Conservation (phyloP, 2,888 invertebrate species). For the Ectemnius continuus region DNA sequence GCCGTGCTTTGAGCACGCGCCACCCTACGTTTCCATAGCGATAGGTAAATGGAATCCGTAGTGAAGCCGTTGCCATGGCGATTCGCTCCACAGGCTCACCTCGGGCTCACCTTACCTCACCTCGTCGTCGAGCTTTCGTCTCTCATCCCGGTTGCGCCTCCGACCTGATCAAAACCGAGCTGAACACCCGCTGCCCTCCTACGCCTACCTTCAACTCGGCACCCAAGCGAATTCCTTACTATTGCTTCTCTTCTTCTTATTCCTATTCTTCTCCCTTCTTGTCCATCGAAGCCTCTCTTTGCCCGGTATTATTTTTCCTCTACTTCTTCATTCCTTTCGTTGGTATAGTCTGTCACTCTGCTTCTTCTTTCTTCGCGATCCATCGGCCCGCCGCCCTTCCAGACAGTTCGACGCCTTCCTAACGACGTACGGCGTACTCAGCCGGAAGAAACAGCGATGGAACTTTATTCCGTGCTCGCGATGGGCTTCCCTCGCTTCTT, state of each 20-base stretch:
- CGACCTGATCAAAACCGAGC: conserved; percentile 61
- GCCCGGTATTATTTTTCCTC: conserved; percentile 13
- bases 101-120: conserved; percentile 67
- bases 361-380: conserved; percentile 34
- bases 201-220: conserved; percentile 46
- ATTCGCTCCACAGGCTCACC: conserved; percentile 71
- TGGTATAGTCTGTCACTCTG: conserved; percentile 10
- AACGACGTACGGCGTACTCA: conserved; percentile 63
- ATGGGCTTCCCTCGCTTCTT: conserved; percentile 47
- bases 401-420: conserved; percentile 67
- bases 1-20: conserved; percentile 70
- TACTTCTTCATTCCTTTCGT: background rate
- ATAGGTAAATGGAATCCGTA: conserved; percentile 78
- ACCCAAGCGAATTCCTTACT: conserved; percentile 40
- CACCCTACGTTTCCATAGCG: conserved; percentile 77
- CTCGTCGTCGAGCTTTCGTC: conserved; percentile 58
- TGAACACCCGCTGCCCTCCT: conserved; percentile 60
- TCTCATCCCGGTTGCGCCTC: conserved; percentile 60
- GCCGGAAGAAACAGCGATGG: conserved; percentile 66
- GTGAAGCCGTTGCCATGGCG: conserved; percentile 77
- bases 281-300: conserved; percentile 23
- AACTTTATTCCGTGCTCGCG: conserved; percentile 61
- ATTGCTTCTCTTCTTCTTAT: background rate
- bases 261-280: conserved; percentile 2
- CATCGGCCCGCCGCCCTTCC: conserved; percentile 51